Evolutionary conservation across 2,797 vertebrate genomes (phyloP).

Genomic region (Allobates femoralis): DNA sequence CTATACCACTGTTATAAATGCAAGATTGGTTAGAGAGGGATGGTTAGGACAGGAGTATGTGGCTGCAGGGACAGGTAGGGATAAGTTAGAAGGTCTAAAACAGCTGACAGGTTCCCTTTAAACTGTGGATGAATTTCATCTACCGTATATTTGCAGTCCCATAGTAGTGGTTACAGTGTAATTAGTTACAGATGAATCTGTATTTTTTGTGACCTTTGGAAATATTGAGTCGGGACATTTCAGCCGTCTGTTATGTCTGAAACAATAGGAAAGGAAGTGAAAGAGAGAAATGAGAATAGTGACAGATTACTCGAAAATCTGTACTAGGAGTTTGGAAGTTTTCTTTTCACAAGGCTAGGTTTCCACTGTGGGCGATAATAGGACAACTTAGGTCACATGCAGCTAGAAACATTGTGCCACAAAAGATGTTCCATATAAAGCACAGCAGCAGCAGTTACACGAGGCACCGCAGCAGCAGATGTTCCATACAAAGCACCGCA

Average conservation of each 20-base stretch:
- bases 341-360: not conserved
- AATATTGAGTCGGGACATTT: not conserved
- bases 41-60: no score
- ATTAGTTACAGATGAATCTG: not conserved
- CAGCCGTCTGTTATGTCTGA: not conserved
- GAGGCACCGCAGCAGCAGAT: no score
- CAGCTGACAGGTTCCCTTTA: no score
- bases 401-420: not conserved
- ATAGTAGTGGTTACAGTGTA: not conserved
- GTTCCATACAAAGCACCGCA: no score
- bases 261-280: conserved; percentile 6
- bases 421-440: not conserved
- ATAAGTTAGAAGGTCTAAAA: no score
- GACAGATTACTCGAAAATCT: not conserved
- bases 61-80: no score
- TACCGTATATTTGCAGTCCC: not conserved
- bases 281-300: not conserved
- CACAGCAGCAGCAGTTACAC: not conserved
- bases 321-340: not conserved
- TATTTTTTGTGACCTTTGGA: not conserved
- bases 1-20: no score
- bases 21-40: no score
- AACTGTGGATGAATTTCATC: no score
- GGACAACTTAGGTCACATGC: not conserved
- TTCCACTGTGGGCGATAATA: not conserved